Conservation (phyloP, 2,888 invertebrate genomes). For the Hirudinaria manillensis region DNA sequence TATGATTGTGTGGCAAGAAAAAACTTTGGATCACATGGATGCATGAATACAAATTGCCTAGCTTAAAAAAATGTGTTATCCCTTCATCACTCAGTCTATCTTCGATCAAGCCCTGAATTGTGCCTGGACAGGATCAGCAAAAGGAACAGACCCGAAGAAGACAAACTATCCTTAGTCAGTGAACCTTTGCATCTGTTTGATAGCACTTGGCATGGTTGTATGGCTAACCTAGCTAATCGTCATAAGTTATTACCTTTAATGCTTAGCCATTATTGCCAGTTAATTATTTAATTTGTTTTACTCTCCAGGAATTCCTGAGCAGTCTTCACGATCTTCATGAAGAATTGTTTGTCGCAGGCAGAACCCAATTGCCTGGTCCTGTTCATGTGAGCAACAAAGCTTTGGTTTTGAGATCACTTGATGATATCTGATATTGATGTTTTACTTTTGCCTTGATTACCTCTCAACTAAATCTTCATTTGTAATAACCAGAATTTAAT, state of each 20-base stretch:
- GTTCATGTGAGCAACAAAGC: constrained; percentile 21
- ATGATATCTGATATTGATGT: background rate
- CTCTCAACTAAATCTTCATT: no score
- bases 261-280: no score
- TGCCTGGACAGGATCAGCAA: constrained; percentile 30
- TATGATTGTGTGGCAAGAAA: no score
- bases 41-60: no score
- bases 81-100: constrained; percentile 26
- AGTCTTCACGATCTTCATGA: constrained; percentile 30
- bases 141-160: constrained; percentile 29
- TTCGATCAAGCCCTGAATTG: constrained; percentile 28
- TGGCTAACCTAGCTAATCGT: no score
- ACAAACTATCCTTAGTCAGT: constrained; percentile 26
- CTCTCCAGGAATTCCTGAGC: constrained; percentile 29
- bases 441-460: no score
- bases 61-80: background rate
- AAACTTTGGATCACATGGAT: no score
- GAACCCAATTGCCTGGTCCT: constrained; percentile 15
- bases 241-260: no score
- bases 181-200: no score
- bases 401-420: background rate
- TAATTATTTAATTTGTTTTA: background rate
- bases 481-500: no score
- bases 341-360: constrained; percentile 20
- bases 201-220: no score